These are phyloP conservation scores for Champsocephalus esox DNA, from an alignment of 2,797 vertebrate genomes.

Conservation along the genomic window DNA sequence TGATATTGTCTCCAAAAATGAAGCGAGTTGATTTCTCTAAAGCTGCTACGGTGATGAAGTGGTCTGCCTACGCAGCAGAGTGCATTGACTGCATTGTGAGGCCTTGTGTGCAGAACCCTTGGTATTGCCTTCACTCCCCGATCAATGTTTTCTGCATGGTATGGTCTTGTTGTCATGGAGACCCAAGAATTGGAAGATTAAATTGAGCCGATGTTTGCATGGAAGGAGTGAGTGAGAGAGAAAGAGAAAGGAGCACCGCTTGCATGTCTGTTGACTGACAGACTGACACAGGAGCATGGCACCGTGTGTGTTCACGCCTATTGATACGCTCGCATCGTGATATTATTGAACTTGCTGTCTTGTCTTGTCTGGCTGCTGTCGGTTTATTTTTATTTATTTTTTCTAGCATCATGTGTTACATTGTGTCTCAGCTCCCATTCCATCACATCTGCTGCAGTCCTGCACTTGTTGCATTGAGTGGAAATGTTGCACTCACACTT, in stretches of 20 bases:
- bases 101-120: conserved; percentile 94
- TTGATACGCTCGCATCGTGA: conserved; percentile 60
- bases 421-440: conserved; percentile 48
- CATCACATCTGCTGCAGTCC: conserved; percentile 53
- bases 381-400: not conserved
- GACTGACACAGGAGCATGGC: conserved; percentile 76
- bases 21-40: conserved; percentile 65
- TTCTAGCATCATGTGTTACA: conserved; percentile 20
- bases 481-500: conserved; percentile 48
- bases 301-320: conserved; percentile 63
- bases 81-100: conserved; percentile 94
- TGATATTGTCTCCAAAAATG: conserved; percentile 57
- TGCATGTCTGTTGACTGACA: conserved; percentile 78
- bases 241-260: conserved; percentile 80
- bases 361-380: conserved; percentile 49
- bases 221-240: conserved; percentile 79
- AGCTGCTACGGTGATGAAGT: conserved; percentile 72
- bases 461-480: conserved; percentile 62
- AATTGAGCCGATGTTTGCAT: conserved; percentile 90
- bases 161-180: conserved; percentile 94
- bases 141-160: conserved; percentile 91
- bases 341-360: conserved; percentile 61
- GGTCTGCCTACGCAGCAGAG: conserved; percentile 77
- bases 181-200: conserved; percentile 93
- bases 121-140: conserved; percentile 90